Conservation (phyloP, 2,797 vertebrate species). For the Poecilia gillii region DNA sequence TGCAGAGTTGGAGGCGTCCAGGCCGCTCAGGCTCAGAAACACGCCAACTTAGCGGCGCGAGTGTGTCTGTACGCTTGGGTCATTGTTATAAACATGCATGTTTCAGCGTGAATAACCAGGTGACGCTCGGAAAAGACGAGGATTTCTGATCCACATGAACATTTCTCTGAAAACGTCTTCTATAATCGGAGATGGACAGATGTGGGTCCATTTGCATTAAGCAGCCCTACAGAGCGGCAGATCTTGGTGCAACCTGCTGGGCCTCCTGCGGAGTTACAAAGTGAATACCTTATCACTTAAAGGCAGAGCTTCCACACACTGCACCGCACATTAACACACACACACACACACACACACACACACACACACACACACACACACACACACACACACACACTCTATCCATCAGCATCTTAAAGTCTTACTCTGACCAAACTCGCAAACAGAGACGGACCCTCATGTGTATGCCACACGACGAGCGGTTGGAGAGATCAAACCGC, state of each 20-base stretch:
- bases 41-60: conserved; percentile 31
- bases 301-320: conserved; percentile 68
- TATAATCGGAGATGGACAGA: conserved; percentile 30
- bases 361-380: conserved; percentile 40
- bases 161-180: conserved; percentile 18
- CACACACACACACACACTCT: conserved; percentile 41
- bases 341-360: conserved; percentile 36
- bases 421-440: conserved; percentile 25
- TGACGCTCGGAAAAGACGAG: conserved; percentile 10
- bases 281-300: conserved; percentile 79
- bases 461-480: conserved; percentile 35
- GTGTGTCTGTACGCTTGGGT: conserved; percentile 23
- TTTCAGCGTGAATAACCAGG: conserved; percentile 23
- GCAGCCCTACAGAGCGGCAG: conserved; percentile 63
- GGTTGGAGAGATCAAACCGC: conserved; percentile 54
- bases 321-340: conserved; percentile 46
- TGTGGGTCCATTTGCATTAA: conserved; percentile 43
- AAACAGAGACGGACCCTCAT: conserved; percentile 19
- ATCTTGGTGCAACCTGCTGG: conserved; percentile 54
- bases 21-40: conserved; percentile 40
- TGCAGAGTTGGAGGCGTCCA: conserved; percentile 49
- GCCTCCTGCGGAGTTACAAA: conserved; percentile 74
- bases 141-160: conserved; percentile 35
- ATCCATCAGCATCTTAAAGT: conserved; percentile 56
- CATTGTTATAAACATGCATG: conserved; percentile 34